Evolutionary conservation across 1,140 invertebrate species (phyloP).

Genomic region (Amphibalanus amphitrite): DNA sequence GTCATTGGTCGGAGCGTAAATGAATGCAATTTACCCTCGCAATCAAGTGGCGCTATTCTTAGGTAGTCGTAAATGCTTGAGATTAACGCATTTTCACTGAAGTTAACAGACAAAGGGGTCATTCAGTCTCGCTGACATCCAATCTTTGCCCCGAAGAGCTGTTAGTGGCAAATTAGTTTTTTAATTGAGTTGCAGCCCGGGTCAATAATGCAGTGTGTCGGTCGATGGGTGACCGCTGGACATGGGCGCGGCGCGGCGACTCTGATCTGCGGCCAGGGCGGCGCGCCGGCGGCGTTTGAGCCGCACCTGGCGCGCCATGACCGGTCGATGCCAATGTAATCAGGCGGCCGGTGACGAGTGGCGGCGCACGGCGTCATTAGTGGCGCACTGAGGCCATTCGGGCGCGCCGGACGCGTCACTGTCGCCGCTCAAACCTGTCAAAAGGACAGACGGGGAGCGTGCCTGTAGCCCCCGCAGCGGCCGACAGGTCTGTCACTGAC

Average conservation of each 20-base stretch:
- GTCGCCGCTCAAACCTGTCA: not conserved
- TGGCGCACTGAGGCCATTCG: not conserved
- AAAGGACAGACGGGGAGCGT: too few relatives aligned
- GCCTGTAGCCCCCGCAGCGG: too few relatives aligned
- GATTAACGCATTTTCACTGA: not conserved
- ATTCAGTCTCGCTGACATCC: not conserved
- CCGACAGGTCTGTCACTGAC: too few relatives aligned
- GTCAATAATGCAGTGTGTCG: not conserved
- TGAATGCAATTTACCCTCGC: not conserved
- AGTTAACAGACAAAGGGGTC: not conserved
- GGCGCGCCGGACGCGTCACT: not conserved
- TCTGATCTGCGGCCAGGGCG: not conserved
- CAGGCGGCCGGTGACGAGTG: not conserved
- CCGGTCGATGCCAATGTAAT: not conserved
- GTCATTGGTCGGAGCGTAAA: not conserved
- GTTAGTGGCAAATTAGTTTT: not conserved
- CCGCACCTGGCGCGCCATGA: not conserved
- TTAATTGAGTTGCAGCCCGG: not conserved
- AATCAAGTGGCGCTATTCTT: not conserved
- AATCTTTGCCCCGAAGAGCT: not conserved
- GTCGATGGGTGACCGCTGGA: not conserved
- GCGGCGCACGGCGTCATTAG: not conserved
- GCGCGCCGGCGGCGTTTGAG: not conserved
- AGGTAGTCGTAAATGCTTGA: not conserved
- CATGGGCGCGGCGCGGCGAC: not conserved